A percentile compares a stretch with the other conserved stretches of the same genome.
These are phyloP conservation scores for Tipula vernalis DNA, from an alignment of 2,888 invertebrate genomes.

Conservation along the genomic window DNA sequence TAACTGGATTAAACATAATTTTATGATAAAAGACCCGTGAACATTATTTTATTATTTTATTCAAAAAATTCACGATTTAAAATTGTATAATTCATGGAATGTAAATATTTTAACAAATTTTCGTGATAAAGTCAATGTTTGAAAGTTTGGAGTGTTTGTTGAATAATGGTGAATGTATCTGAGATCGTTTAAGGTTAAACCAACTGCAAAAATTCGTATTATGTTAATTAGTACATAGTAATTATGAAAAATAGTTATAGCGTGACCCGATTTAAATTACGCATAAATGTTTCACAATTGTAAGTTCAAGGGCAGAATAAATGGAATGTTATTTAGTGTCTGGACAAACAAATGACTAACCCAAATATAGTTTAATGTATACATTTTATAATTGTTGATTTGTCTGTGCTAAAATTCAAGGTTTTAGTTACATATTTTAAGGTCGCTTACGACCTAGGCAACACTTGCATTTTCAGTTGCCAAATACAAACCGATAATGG, in stretches of 20 bases:
- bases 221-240: neutral
- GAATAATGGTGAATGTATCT: neutral
- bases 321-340: neutral
- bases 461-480: too few species aligned
- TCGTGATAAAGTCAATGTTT: neutral
- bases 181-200: neutral
- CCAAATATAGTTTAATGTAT: neutral
- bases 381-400: neutral
- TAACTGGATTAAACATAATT: neutral
- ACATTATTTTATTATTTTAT: neutral
- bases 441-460: too few species aligned
- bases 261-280: neutral
- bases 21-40: neutral
- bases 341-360: neutral
- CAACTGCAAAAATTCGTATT: neutral
- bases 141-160: neutral
- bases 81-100: neutral
- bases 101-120: neutral
- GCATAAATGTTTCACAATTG: neutral
- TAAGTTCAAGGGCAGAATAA: neutral
- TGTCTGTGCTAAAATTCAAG: too few species aligned
- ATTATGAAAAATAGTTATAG: neutral
- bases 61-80: neutral
- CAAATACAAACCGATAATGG: too few species aligned
- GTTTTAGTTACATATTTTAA: too few species aligned